A percentile compares a stretch with the other conserved stretches of the same genome.
Conservation (phyloP, 2,797 vertebrate species). For the Tragopan temminckii region DNA sequence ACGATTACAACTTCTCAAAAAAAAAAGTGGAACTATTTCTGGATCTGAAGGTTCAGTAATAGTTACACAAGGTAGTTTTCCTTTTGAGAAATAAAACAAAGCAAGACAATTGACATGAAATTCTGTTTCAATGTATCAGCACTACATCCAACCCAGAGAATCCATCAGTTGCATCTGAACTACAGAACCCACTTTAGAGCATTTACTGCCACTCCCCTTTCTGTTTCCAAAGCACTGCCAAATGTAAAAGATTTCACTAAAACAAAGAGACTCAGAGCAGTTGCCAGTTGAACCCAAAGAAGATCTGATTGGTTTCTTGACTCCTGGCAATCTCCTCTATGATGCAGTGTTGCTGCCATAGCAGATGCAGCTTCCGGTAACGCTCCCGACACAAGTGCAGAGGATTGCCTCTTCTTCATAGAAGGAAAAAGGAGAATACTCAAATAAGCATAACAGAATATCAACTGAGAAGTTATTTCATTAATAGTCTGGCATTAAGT, state of each 20-base stretch:
- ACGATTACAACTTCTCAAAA: not conserved
- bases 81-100: not conserved
- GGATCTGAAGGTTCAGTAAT: not conserved
- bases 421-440: not conserved
- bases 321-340: slow-evolving; percentile 96
- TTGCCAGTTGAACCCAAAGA: slow-evolving; percentile 98
- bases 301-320: slow-evolving; percentile 93
- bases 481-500: not conserved
- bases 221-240: slow-evolving; percentile 39
- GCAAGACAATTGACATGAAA: not conserved
- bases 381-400: slow-evolving; percentile 93
- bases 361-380: slow-evolving; percentile 93
- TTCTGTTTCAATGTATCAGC: slow-evolving; percentile 18
- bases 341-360: slow-evolving; percentile 98
- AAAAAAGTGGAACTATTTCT: not conserved
- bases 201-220: slow-evolving; percentile 30
- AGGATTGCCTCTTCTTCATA: slow-evolving; percentile 92
- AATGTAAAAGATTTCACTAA: slow-evolving; percentile 24
- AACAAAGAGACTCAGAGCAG: slow-evolving; percentile 86
- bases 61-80: not conserved
- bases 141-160: slow-evolving; percentile 5
- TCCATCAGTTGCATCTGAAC: not conserved
- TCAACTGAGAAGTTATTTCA: not conserved
- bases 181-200: slow-evolving; percentile 20
- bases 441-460: not conserved